Evolutionary conservation across 2,797 vertebrate species (phyloP).

Genomic region (Alectoris magna): DNA sequence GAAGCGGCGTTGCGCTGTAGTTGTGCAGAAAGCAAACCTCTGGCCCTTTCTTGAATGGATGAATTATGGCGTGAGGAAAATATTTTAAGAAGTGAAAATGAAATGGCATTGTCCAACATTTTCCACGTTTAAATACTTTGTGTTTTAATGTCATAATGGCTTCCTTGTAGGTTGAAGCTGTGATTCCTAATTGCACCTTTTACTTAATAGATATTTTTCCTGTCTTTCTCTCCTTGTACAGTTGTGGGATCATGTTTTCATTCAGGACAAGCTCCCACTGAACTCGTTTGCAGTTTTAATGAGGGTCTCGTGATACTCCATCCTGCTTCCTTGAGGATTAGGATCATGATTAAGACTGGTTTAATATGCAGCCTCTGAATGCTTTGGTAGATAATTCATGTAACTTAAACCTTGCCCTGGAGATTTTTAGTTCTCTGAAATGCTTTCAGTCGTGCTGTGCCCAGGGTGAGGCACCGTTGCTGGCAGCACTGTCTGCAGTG

Average conservation of each 20-base stretch:
- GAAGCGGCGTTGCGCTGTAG: neutral
- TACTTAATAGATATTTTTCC: neutral
- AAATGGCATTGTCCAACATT: neutral
- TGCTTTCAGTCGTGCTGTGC: neutral
- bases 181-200: neutral
- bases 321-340: slow-evolving; percentile 50
- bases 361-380: slow-evolving; percentile 23
- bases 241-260: neutral
- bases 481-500: neutral
- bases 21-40: neutral
- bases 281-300: neutral
- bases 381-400: slow-evolving; percentile 38
- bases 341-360: slow-evolving; percentile 11
- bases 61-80: neutral
- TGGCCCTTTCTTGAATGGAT: neutral
- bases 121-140: neutral
- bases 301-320: slow-evolving; percentile 2
- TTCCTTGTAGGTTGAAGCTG: neutral
- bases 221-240: neutral
- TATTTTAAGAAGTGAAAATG: neutral
- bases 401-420: neutral
- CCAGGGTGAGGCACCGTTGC: neutral
- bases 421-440: neutral
- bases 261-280: neutral
- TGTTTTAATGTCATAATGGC: neutral